Percentiles rank a stretch among this genome's conserved stretches.
Evolutionary conservation across 2,113 vertebrate genomes (phyloP).

Genomic region (cattle (Bos taurus)): DNA sequence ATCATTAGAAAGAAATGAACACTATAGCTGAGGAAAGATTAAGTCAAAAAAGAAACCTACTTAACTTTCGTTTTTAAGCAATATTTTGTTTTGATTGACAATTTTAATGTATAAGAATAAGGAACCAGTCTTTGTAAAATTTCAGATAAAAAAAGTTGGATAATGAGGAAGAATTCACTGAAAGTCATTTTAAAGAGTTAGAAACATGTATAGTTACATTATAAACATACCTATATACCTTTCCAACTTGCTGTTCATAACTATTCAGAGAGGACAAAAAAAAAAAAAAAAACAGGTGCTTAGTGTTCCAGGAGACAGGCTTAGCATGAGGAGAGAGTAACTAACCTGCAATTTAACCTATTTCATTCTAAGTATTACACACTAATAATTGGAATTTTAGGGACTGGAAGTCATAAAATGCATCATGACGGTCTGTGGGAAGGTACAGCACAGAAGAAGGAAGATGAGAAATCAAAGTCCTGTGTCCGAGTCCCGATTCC

Average conservation of each 20-base stretch:
- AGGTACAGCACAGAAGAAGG: background rate
- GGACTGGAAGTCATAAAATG: background rate
- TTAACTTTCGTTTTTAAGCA: background rate
- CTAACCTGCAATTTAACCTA: background rate
- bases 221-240: background rate
- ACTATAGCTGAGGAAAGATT: background rate
- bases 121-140: background rate
- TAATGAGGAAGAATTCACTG: background rate
- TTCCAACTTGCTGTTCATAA: background rate
- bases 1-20: conserved; percentile 2
- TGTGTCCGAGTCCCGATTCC: background rate
- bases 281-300: background rate
- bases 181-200: background rate
- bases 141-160: background rate
- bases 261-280: background rate
- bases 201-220: background rate
- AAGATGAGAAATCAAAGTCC: background rate
- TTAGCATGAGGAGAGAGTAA: background rate
- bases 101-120: conserved; percentile 20
- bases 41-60: background rate
- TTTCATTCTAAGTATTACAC: background rate
- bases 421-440: background rate
- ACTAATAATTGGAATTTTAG: background rate
- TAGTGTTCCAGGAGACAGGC: background rate
- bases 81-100: conserved; percentile 15